Evolutionary conservation across 2,888 invertebrate species (phyloP).

Genomic region (Cylindroiulus punctatus): DNA sequence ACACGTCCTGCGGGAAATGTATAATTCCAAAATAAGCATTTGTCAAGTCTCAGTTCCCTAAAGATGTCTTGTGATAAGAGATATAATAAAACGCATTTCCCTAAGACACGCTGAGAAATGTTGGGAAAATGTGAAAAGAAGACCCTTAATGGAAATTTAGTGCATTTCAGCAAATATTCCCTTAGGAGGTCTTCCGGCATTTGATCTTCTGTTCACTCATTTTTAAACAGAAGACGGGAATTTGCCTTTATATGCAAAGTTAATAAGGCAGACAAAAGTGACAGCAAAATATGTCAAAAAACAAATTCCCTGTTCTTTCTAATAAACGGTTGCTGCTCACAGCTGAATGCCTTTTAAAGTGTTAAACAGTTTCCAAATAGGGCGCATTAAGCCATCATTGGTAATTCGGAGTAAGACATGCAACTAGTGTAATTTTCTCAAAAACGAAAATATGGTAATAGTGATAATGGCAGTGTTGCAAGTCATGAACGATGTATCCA

Average conservation of each 20-base stretch:
- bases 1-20: too few relatives aligned
- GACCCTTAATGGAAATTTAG: neutral
- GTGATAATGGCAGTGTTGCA: too few relatives aligned
- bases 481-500: too few relatives aligned
- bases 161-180: neutral
- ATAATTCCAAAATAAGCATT: too few relatives aligned
- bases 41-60: too few relatives aligned
- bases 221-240: neutral
- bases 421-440: too few relatives aligned
- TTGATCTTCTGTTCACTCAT: neutral
- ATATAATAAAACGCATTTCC: neutral
- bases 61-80: neutral
- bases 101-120: neutral
- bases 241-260: neutral
- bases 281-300: conserved; percentile 2
- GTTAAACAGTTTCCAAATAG: too few relatives aligned
- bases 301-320: neutral
- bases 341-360: too few relatives aligned
- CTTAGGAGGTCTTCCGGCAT: neutral
- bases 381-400: too few relatives aligned
- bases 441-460: too few relatives aligned
- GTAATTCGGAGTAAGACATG: too few relatives aligned
- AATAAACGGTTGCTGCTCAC: too few relatives aligned
- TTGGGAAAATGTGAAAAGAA: neutral
- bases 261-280: conserved; percentile 1